Percentiles rank a stretch among this genome's conserved stretches.
phyloP scores from a whole-genome alignment of 2,797 vertebrate genomes.

The Onychomys leucogaster region DNA sequence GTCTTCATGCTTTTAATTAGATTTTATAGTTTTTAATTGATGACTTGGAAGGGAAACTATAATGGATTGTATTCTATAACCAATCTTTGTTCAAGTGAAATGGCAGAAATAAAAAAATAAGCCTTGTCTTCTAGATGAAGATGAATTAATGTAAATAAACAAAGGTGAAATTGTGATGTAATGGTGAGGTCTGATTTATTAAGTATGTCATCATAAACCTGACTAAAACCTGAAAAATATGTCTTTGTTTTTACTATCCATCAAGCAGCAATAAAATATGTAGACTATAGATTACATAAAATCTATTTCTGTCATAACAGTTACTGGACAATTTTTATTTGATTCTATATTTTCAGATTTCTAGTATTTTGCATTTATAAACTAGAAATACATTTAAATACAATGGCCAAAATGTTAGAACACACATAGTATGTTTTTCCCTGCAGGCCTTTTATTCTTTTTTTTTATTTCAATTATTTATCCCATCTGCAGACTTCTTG shows the following conservation, averaged over 20 bases:
- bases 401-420: not conserved
- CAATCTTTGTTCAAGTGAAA: conserved; percentile 51
- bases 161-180: conserved; percentile 64
- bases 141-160: conserved; percentile 40
- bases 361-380: not conserved
- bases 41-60: conserved; percentile 32
- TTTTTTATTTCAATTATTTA: not conserved
- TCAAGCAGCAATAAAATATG: not conserved
- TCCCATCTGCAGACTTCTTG: not conserved
- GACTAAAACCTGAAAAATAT: conserved; percentile 49
- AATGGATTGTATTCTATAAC: conserved; percentile 55
- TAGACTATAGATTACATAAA: not conserved
- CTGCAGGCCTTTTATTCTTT: not conserved
- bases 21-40: not conserved
- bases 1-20: conserved; percentile 49
- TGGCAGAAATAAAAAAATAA: conserved; percentile 28
- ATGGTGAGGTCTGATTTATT: conserved; percentile 41
- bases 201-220: conserved; percentile 33
- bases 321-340: not conserved
- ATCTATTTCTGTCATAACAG: not conserved
- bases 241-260: not conserved
- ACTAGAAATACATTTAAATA: too few species aligned
- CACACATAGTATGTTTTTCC: not conserved
- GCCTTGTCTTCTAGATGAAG: conserved; percentile 62
- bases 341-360: not conserved